Evolutionary conservation across 2,113 vertebrate genomes (phyloP), one percentile per base, ranked within the genome.

Genomic region (Telmatochromis sp.): DNA sequence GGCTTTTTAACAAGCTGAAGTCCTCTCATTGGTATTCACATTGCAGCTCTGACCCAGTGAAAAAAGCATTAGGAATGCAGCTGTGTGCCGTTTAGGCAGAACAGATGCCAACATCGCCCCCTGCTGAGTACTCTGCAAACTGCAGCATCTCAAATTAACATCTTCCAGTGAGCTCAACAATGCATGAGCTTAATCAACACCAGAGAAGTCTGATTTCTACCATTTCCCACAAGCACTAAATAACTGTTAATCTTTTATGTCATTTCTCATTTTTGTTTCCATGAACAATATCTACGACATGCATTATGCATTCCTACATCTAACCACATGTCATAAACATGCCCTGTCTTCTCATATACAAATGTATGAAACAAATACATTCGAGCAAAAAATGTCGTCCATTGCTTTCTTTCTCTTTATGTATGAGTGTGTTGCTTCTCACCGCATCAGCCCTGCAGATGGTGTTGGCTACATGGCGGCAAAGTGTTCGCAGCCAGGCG

Each of bases 371-470:
- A 68, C n/a, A 40, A 68, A 68, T 40, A 40, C 14, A 75, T 75
- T 75, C 9, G 3, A 47, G 45, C 6, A 42, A 42, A 42, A 23
- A 19, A 47, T 49, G 40, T 31, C 42, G 3, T 75, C 45, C 33
- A 5, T 33, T 53, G 31, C 26, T 33, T 31, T n/a, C 45, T 14
- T 28, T 31, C 35, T 65, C 19, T 83, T 49, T 82, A 58, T 81
- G 45, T 81, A 80, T 14, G 49, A 28, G 78, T 53, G 60, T 81
- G 82, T 21, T 21, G 14, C 28, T 82, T 96, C 97, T 99, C 96
- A 99, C 99, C 87, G 97, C 96, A 89, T 99, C 98, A 78, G 99
- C 97, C 95, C 97, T 98, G 96, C 98, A 99, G 96, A 99, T 99
- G 21, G 98, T 99, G 95, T 99, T 98, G 94, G 99, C 98, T 81